phyloP scores from a whole-genome alignment of 1,140 invertebrate genomes.

The Drosophila ohnishii region DNA sequence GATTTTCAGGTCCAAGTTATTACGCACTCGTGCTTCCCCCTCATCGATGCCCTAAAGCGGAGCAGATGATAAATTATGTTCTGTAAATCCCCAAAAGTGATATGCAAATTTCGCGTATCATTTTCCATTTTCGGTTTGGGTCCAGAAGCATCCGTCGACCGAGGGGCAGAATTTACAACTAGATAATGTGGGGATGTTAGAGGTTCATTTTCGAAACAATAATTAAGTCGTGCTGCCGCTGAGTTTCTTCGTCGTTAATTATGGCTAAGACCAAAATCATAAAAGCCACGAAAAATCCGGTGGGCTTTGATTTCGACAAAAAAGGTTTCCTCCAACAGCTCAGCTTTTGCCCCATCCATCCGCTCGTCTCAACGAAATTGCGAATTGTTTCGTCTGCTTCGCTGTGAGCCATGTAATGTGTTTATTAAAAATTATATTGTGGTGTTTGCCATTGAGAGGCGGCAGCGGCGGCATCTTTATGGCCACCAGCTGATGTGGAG shows the following conservation, averaged over 20 bases:
- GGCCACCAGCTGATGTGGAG: slow-evolving; percentile 67
- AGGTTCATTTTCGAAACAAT: slow-evolving; percentile 42
- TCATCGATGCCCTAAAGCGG: slow-evolving; percentile 29
- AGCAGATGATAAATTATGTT: slow-evolving; percentile 54
- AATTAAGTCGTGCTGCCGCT: slow-evolving; percentile 42
- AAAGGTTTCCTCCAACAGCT: slow-evolving; percentile 46
- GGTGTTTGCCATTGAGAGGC: slow-evolving; percentile 57
- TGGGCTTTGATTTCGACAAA: slow-evolving; percentile 56
- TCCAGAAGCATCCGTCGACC: slow-evolving; percentile 7
- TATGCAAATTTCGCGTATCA: slow-evolving; percentile 48
- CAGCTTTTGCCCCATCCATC: slow-evolving; percentile 22
- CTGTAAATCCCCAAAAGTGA: slow-evolving; percentile 26
- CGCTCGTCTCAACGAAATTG: slow-evolving; percentile 38
- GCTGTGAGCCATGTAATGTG: slow-evolving; percentile 66
- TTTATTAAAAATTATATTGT: slow-evolving; percentile 78
- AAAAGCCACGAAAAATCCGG: slow-evolving; percentile 36
- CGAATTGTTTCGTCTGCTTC: slow-evolving; percentile 64
- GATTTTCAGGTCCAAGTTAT: slow-evolving; percentile 1
- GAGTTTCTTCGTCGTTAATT: slow-evolving; percentile 64
- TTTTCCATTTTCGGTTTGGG: slow-evolving; percentile 13
- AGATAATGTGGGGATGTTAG: slow-evolving; percentile 6
- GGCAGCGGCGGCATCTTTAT: slow-evolving; percentile 54
- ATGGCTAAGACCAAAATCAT: slow-evolving; percentile 49
- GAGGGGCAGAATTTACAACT: slow-evolving; percentile 32
- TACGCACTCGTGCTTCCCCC: slow-evolving; percentile 26